Percentiles rank a stretch among this genome's conserved stretches.
Conservation (phyloP, 2,113 vertebrate species). For the Ondatra zibethicus region DNA sequence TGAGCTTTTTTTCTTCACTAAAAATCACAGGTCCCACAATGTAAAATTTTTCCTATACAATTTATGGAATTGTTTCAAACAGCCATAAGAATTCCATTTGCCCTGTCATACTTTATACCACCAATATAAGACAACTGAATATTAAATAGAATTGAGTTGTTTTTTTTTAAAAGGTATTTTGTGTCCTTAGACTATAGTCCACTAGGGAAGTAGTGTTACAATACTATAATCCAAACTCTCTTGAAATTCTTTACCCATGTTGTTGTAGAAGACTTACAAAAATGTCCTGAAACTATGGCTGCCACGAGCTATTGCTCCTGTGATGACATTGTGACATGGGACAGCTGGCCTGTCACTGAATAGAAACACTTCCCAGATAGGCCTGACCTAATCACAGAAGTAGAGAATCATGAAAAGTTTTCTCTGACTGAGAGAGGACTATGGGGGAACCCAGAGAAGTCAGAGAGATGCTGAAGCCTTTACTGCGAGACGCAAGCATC, state of each 20-base stretch:
- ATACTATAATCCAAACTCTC: background rate
- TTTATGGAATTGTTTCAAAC: constrained; percentile 9
- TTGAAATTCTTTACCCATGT: background rate
- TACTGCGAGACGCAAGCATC: background rate
- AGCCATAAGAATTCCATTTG: background rate
- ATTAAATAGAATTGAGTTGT: background rate
- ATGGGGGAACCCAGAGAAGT: background rate
- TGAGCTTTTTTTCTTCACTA: background rate
- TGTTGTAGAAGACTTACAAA: background rate
- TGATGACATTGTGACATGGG: background rate
- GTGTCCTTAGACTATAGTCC: background rate
- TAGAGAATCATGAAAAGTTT: background rate
- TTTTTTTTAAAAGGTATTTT: background rate
- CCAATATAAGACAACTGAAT: background rate
- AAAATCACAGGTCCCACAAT: background rate
- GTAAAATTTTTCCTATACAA: background rate
- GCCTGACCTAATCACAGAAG: background rate
- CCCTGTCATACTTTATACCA: background rate
- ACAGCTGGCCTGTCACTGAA: background rate
- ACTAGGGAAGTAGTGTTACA: background rate
- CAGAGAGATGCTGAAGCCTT: background rate
- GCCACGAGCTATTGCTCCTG: background rate
- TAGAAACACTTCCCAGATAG: background rate
- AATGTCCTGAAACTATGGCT: background rate
- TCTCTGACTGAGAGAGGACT: background rate